Base-by-base conservation (phyloP, 2,888 invertebrate species). In the Cordilura impudica region DNA sequence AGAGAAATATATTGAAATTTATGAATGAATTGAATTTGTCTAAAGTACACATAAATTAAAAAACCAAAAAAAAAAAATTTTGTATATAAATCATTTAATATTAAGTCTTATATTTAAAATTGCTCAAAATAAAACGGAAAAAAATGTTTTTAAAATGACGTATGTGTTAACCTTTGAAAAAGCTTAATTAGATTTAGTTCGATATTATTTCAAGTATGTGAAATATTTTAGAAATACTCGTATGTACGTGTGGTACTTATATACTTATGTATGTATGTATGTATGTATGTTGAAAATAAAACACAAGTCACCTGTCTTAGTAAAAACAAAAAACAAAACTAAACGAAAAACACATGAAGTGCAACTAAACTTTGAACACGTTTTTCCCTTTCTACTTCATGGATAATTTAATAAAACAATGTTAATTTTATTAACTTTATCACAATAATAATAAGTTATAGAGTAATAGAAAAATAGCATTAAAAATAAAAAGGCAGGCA, bases 371-470 rank as follows among this genome's bases (percentile, higher is more conserved):
- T 65, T 60, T 43, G 18, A 39, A 19, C 76, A 71, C 70, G 66
- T 65, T 71, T 60, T 60, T 69, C 2, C 1, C 16, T 39, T 26
- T 78, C 49, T 14, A 56, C 43, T 43, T 78, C 31, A 69, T 45
- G 21, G 43, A 23, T 69, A 58, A 63, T 56, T 69, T 63, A 43
- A 51, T 45, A 67, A 51, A 58, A 51, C 35, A 63, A 47, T 78
- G 78, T 70, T 73, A 78, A 78, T 67, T 70, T 65, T 65, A 78
- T 78, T 78, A 73, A 60, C 72, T 67, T 67, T 67, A 31, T 67
- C 21, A 31, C 7, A 54, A 49, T 58, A 51, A 70, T 35, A 43
- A 56, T 16, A 60, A 65, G n/a, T 47, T 47, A 29, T 29, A 49
- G 16, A 66, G 14, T 2, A 31, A 47, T 8, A 61, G 39, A 29